A percentile compares a stretch with the other conserved stretches of the same genome.
Conservation (phyloP, 2,797 vertebrate species). For the Antrozous pallidus region DNA sequence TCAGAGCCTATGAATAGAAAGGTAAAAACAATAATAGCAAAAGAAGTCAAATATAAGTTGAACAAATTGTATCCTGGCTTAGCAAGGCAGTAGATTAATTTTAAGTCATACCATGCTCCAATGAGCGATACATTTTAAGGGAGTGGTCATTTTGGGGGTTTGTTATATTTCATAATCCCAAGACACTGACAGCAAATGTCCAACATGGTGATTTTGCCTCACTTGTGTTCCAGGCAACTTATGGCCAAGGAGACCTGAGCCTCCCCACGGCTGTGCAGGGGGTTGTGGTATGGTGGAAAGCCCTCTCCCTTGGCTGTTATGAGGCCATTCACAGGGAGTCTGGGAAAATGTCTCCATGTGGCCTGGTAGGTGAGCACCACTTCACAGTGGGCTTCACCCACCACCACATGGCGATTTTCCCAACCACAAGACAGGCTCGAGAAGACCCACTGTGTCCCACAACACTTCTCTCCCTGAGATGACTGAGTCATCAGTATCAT, state of each 20-base stretch:
- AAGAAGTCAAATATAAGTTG: background rate
- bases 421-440: constrained; percentile 57
- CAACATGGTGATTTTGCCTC: constrained; percentile 85
- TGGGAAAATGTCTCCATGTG: constrained; percentile 89
- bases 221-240: constrained; percentile 85
- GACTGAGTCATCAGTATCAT: background rate
- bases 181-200: constrained; percentile 76
- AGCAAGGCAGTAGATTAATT: constrained; percentile 51
- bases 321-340: constrained; percentile 88
- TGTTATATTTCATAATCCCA: constrained; percentile 72
- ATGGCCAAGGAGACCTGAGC: constrained; percentile 85
- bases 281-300: constrained; percentile 88
- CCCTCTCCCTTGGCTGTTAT: constrained; percentile 90
- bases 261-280: constrained; percentile 87
- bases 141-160: constrained; percentile 66
- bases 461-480: background rate
- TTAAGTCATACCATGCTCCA: constrained; percentile 49
- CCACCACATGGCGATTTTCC: constrained; percentile 80
- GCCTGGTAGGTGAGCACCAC: constrained; percentile 87
- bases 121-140: constrained; percentile 65
- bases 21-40: background rate
- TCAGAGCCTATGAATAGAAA: background rate
- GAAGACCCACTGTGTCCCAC: background rate
- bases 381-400: constrained; percentile 84
- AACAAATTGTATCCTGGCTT: constrained; percentile 43